phyloP scores from a whole-genome alignment of 2,888 invertebrate genomes.

The Augiades crinisus region DNA sequence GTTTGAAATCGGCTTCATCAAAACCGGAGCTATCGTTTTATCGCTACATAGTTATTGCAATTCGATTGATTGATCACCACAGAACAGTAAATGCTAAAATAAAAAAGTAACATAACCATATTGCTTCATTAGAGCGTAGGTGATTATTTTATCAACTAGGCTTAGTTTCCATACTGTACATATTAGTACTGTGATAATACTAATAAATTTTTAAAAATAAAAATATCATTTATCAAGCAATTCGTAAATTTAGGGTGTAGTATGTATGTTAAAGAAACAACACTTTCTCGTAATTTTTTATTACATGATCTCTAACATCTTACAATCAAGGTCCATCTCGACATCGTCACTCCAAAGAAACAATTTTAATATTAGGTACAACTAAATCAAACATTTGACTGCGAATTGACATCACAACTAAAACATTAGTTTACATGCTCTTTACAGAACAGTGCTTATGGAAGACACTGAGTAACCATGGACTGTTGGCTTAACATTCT shows the following conservation, averaged over 20 bases:
- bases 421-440: conserved; percentile 43
- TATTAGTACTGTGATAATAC: too few relatives aligned
- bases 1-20: too few relatives aligned
- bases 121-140: too few relatives aligned
- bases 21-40: too few relatives aligned
- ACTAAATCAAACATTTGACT: conserved; percentile 64
- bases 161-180: too few relatives aligned
- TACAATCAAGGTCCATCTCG: conserved; percentile 71
- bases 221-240: too few relatives aligned
- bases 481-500: conserved; percentile 28
- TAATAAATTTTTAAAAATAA: too few relatives aligned
- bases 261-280: conserved; percentile 39
- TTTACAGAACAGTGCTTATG: conserved; percentile 61
- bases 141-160: too few relatives aligned
- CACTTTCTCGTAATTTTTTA: conserved; percentile 60
- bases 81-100: too few relatives aligned
- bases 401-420: conserved; percentile 62
- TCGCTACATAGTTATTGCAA: too few relatives aligned
- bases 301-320: conserved; percentile 69
- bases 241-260: background rate
- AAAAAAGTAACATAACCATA: too few relatives aligned
- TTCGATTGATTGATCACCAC: too few relatives aligned
- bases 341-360: conserved; percentile 70
- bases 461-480: conserved; percentile 66
- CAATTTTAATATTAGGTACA: conserved; percentile 41